Evolutionary conservation across 2,888 invertebrate genomes (phyloP), one percentile per base, ranked within the genome.

Genomic region (Tridacna crocea): DNA sequence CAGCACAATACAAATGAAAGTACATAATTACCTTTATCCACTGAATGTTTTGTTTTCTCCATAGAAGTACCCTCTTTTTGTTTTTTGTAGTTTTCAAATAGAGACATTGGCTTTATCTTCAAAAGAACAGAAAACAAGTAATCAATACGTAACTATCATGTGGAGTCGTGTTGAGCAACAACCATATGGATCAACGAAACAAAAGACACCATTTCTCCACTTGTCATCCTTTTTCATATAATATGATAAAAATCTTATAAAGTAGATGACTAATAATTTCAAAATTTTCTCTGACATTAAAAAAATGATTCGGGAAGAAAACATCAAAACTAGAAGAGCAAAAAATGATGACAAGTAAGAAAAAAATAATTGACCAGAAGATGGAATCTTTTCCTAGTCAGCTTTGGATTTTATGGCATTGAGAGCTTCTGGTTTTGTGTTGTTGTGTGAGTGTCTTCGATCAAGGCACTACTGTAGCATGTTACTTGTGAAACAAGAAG

Each of bases 11-110:
- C 2, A 36, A 36, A 2, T 36, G 36, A 36, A 36, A 36, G 36
- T 36, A 36, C 2, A 8, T 36, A 4, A 36, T n/a, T 70, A 70
- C 70, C 70, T 51, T 0, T 15, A 24, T 70, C 19, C 48, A 66
- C 46, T 48, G 17, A 36, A 10, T 36, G n/a, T 27, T 75, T 27
- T 55, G 19, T 19, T 8, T 36, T 51, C 10, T 55, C 11, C 26
- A 22, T 48, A n/a, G 22, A 46, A 36, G 36, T 36, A 36, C 8
- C 36, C 2, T 36, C 55, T 58, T 80, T 77, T 26, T 79, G 75
- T 36, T 76, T 65, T 66, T 65, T 75, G 70, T 73, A 84, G 46
- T 26, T 79, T 70, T 78, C 65, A 51, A 84, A 80, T 60, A 68
- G 22, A 8, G 80, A 79, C 75, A 75, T 81, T n/a, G 76, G 55